Percentiles rank a stretch among this genome's conserved stretches.
These are phyloP conservation scores for Drosophila kepulauana DNA, from an alignment of 1,140 invertebrate genomes.

Conservation along the genomic window DNA sequence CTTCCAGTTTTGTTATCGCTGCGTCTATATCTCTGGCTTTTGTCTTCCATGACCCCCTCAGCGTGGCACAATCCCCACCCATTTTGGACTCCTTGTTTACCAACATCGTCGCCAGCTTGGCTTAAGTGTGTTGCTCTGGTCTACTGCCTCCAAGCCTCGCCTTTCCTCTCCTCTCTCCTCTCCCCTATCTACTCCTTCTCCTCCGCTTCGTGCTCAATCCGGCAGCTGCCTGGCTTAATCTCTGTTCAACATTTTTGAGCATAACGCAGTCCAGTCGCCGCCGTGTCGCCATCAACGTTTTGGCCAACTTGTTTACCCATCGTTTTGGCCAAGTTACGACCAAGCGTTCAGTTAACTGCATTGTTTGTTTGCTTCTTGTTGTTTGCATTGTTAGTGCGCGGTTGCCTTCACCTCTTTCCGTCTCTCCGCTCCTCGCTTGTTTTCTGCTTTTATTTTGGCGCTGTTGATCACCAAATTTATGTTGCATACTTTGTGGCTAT, in stretches of 20 bases:
- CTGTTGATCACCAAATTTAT: conserved; percentile 36
- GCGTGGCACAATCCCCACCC: not conserved
- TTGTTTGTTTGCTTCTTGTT: conserved; percentile 53
- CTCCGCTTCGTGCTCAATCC: conserved; percentile 1
- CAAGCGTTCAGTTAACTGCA: conserved; percentile 44
- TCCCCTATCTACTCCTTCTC: not conserved
- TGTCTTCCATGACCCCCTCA: conserved; percentile 18
- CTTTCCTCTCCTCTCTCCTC: not conserved
- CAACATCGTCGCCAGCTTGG: conserved; percentile 41
- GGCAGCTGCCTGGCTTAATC: conserved; percentile 44
- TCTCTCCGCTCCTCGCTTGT: not conserved
- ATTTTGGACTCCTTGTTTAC: conserved; percentile 33
- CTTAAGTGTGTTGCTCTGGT: conserved; percentile 34
- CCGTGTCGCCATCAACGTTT: conserved; percentile 35
- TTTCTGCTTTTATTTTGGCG: conserved; percentile 22
- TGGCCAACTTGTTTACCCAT: conserved; percentile 51
- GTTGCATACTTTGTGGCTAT: conserved; percentile 63
- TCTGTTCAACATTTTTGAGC: conserved; percentile 50
- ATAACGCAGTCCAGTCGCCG: conserved; percentile 42
- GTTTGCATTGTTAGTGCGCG: conserved; percentile 38
- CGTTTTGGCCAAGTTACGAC: conserved; percentile 52
- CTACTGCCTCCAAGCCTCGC: not conserved
- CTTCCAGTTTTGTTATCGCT: conserved; percentile 76
- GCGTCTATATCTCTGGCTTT: conserved; percentile 60
- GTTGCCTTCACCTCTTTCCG: not conserved